phyloP scores from a whole-genome alignment of 2,113 vertebrate genomes.

The Tretioscincus oriximinensis region DNA sequence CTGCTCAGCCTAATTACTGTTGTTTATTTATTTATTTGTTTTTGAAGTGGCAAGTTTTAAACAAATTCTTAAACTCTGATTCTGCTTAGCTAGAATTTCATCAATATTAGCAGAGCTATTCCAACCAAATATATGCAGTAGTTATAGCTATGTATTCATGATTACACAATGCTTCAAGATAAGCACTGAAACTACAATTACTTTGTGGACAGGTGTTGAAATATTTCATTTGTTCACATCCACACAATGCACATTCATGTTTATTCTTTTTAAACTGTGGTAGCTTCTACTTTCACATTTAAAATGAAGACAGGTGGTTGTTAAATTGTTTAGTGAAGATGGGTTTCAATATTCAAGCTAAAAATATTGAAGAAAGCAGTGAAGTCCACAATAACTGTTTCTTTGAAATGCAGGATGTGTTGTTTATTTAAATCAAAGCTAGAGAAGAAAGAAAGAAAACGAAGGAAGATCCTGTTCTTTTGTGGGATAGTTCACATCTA shows the following conservation, averaged over 20 bases:
- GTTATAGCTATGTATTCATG: too few relatives aligned
- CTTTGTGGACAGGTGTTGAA: slow-evolving; percentile 4
- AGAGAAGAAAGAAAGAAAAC: slow-evolving; percentile 30
- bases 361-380: slow-evolving; percentile 13
- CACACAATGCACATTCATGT: slow-evolving; percentile 21
- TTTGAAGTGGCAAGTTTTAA: not conserved
- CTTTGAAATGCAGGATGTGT: slow-evolving; percentile 6
- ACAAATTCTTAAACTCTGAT: not conserved
- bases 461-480: slow-evolving; percentile 30
- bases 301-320: slow-evolving; percentile 12
- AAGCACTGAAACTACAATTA: not conserved
- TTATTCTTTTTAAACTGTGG: slow-evolving; percentile 30
- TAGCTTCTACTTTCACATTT: slow-evolving; percentile 29
- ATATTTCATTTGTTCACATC: slow-evolving; percentile 29
- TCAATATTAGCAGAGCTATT: not conserved
- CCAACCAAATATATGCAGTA: not conserved
- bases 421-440: slow-evolving; percentile 43
- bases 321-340: slow-evolving; percentile 26
- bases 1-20: too few relatives aligned
- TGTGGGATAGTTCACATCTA: slow-evolving; percentile 38
- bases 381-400: slow-evolving; percentile 22
- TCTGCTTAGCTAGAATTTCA: not conserved
- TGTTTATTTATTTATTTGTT: too few relatives aligned
- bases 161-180: too few relatives aligned
- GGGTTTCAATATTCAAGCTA: slow-evolving; percentile 29